Conservation (phyloP, 2,113 vertebrate genomes). For the Myiagra hebetior region DNA sequence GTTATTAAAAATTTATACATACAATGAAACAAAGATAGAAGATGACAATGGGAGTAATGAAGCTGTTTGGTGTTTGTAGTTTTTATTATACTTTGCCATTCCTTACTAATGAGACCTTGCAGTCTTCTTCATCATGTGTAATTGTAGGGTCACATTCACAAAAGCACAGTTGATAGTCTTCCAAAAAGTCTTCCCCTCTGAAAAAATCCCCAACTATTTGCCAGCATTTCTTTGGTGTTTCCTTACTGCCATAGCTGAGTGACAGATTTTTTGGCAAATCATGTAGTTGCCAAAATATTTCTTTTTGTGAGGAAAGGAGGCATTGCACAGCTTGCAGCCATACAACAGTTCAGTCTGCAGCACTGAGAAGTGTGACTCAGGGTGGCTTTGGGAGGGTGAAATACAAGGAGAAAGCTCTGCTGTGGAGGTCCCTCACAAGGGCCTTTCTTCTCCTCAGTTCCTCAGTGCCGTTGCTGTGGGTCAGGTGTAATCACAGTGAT, state of each 20-base stretch:
- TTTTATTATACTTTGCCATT: not conserved
- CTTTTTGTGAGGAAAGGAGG: not conserved
- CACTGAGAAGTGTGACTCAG: not conserved
- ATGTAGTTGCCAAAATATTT: not conserved
- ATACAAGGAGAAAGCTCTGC: not conserved
- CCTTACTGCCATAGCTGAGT: not conserved
- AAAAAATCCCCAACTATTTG: not conserved
- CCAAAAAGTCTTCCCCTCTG: not conserved
- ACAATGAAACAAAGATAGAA: slow-evolving; percentile 17
- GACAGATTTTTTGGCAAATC: not conserved
- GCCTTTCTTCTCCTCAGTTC: not conserved
- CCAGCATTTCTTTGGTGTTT: not conserved
- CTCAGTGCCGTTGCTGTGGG: not conserved
- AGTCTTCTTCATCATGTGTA: not conserved
- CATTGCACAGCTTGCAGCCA: not conserved
- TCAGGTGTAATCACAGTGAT: not conserved
- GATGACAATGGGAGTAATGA: slow-evolving; percentile 11
- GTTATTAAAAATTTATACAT: slow-evolving; percentile 37
- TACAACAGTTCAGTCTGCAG: not conserved
- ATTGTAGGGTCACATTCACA: not conserved
- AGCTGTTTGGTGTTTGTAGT: slow-evolving; percentile 3
- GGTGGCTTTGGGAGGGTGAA: not conserved
- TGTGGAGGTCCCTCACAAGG: not conserved
- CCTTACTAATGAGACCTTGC: not conserved
- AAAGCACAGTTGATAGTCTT: not conserved